Evolutionary conservation across 2,113 vertebrate genomes (phyloP), one percentile per base, ranked within the genome.

Genomic region (Strix uralensis): DNA sequence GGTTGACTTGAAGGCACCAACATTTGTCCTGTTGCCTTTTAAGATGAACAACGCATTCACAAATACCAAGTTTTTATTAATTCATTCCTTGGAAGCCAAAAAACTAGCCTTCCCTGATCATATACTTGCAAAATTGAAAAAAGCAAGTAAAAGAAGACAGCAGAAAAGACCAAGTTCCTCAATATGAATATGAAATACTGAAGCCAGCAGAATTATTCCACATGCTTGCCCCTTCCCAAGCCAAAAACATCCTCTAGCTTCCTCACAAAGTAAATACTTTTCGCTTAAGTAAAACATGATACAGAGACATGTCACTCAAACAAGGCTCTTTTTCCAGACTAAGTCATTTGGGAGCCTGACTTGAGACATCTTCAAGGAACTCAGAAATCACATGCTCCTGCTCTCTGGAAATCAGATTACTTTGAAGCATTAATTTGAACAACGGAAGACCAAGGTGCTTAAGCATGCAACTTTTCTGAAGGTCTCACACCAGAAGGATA

Each of bases 51-150:
- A 15, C 4, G 0, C 14, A 30, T 62, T 47, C 26, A 58, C 18
- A 49, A 11, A 10, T 36, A 44, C 19, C 65, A 63, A 49, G 21
- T 21, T 38, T 73, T 90, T 57, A 54, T 47, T 34, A 40, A 57
- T 69, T 47, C 40, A 46, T 62, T 15, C 47, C 61, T 7, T n/a
- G 47, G 65, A 85, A 79, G 25, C n/a, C 8, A 90, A 58, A 57
- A 72, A 47, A 2, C 49, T 65, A 44, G 10, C 12, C n/a, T 54
- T 80, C 52, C 72, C 40, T 80, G 19, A n/a, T 69, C 22, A 32
- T 32, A 20, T 5, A 69, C 20, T 23, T 75, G 44, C 46, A 91
- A 87, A 81, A 49, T 20, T 96, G 69, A 89, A 93, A 89, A 93
- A 95, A 70, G 9, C 19, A 83, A 86, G 26, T 55, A 51, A 87